phyloP scores from a whole-genome alignment of 2,797 vertebrate species.

The Lepus townsendii region DNA sequence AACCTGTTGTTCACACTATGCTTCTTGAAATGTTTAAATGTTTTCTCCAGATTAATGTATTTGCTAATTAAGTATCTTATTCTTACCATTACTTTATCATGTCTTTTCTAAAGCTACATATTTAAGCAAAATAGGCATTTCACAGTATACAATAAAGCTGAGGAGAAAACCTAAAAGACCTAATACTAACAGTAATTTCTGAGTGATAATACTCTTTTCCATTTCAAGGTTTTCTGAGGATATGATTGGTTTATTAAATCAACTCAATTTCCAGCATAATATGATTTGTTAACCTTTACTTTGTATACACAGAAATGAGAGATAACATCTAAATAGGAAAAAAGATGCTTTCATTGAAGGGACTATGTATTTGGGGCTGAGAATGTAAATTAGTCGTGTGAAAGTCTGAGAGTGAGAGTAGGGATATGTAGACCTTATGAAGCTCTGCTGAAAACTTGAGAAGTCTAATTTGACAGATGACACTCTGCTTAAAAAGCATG shows the following conservation, averaged over 20 bases:
- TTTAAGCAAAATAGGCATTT: constrained; percentile 48
- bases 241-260: not conserved
- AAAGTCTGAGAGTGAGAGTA: not conserved
- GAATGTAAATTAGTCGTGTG: not conserved
- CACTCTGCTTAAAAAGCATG: not conserved
- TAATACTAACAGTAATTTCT: not conserved
- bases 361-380: not conserved
- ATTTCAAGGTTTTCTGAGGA: not conserved
- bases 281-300: not conserved
- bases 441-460: not conserved
- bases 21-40: constrained; percentile 55
- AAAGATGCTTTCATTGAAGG: not conserved
- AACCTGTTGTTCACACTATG: not conserved
- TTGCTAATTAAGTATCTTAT: constrained; percentile 26
- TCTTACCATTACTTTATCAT: not conserved
- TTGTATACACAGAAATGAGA: not conserved
- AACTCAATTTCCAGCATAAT: not conserved
- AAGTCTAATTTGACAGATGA: not conserved
- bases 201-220: not conserved
- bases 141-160: not conserved
- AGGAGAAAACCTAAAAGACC: not conserved
- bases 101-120: constrained; percentile 25
- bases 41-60: constrained; percentile 3
- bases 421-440: not conserved
- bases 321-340: not conserved